A percentile compares a stretch with the other conserved stretches of the same genome.
Conservation (phyloP, 2,113 vertebrate genomes). For the Mustela lutreola region DNA sequence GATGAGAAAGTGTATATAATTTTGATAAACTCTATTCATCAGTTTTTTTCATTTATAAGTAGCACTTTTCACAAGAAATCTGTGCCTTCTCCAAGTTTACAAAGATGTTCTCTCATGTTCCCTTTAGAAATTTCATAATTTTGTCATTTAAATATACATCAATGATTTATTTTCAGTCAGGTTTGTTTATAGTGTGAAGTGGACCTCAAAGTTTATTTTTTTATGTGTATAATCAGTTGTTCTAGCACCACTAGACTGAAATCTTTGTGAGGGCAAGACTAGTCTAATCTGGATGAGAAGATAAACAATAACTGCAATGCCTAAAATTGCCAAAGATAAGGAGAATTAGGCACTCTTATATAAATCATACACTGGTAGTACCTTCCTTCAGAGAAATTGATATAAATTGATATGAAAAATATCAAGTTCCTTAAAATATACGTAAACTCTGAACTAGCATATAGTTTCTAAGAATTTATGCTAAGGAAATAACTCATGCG, state of each 20-base stretch:
- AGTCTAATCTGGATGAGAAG: not conserved
- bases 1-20: not conserved
- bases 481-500: not conserved
- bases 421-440: constrained; percentile 33
- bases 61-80: not conserved
- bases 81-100: not conserved
- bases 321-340: not conserved
- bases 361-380: not conserved
- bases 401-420: not conserved
- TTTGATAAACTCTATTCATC: not conserved
- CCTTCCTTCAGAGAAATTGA: constrained; percentile 26
- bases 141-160: not conserved
- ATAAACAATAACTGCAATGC: not conserved
- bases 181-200: not conserved
- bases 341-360: not conserved
- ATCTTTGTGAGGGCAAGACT: constrained; percentile 1
- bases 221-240: not conserved
- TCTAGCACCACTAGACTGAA: not conserved
- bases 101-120: not conserved
- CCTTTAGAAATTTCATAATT: not conserved
- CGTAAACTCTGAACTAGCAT: not conserved
- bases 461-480: constrained; percentile 34
- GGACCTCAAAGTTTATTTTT: not conserved
- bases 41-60: not conserved
- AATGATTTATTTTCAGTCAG: not conserved